Base-by-base conservation (phyloP, 2,888 invertebrate genomes). In the Plebejus melissa region DNA sequence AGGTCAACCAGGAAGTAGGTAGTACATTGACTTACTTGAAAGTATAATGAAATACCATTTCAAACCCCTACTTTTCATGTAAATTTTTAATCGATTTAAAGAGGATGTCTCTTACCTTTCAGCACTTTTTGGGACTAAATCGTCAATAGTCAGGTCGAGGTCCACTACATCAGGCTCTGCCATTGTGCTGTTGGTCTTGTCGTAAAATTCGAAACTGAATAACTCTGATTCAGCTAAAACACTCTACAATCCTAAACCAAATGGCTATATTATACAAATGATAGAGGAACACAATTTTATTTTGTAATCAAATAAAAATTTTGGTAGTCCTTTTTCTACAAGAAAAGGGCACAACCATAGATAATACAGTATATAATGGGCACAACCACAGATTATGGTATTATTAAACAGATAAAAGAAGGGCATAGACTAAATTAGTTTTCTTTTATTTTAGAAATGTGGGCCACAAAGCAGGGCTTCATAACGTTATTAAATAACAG, bases 71-170 rank as follows among this genome's bases (percentile, higher is more conserved):
- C 28, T 28, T n/a, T 54, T 16, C 5, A 71, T 32, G 1, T 7
- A 22, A 72, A 1, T 54, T n/a, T n/a, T 3, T 54, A 54, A 72
- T 16, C 16, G 32, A 54, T 28, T 54, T 11, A 32, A 13, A 54
- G 50, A 16, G 6, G 4, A 65, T 32, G 13, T 4, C 5, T 65
- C 65, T 80, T 90, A 93, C 93, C 92, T 92, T 87, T 93, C 93
- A 71, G 91, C 89, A 83, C 92, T 93, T 84, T 93, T 93, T 75
- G 93, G 93, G 83, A 93, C 90, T 83, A 93, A 87, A 85, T 93
- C 92, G 81, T 93, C 93, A 79, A 93, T 92, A 71, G 90, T 90
- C 80, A 91, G 84, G 86, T 92, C 91, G 81, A 90, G 86, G 84
- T 90, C 89, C 79, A 89, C 90, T 78, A 90, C 87, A 78, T 90